Evolutionary conservation across 2,888 invertebrate species (phyloP).

Genomic region (Tridacna gigas): DNA sequence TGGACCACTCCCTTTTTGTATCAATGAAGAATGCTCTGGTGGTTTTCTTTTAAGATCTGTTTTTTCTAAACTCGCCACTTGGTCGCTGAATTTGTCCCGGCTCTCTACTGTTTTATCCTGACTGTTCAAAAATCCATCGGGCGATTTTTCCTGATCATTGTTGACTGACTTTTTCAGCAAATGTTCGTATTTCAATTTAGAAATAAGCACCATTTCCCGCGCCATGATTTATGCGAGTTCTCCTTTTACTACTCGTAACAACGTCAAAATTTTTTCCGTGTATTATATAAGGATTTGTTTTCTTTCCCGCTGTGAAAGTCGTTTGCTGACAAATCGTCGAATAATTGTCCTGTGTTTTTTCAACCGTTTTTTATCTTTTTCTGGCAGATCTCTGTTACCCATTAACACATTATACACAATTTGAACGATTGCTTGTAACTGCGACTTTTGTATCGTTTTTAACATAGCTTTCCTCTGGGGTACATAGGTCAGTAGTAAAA

Average conservation of each 20-base stretch:
- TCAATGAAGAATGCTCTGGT: no score
- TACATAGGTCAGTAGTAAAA: conserved; percentile 24
- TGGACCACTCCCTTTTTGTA: no score
- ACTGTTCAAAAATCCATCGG: no score
- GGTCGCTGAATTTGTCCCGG: no score
- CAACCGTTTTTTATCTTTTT: conserved; percentile 30
- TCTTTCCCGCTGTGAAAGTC: conserved; percentile 20
- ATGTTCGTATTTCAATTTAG: conserved; percentile 49
- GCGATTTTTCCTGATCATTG: no score
- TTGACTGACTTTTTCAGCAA: conserved; percentile 31
- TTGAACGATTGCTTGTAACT: conserved; percentile 17
- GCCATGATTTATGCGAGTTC: conserved; percentile 31
- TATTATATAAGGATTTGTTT: conserved; percentile 31
- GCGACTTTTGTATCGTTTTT: conserved; percentile 33
- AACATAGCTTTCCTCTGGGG: conserved; percentile 37
- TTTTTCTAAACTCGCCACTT: no score
- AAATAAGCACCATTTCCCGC: conserved; percentile 38
- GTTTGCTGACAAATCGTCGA: conserved; percentile 37
- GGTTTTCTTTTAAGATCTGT: no score
- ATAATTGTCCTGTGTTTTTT: conserved; percentile 35
- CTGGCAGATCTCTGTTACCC: conserved; percentile 11
- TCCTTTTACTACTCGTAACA: conserved; percentile 23
- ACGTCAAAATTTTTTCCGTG: conserved; percentile 28
- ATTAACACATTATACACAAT: conserved; percentile 15
- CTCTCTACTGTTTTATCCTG: no score